Conservation (phyloP, 2,888 invertebrate genomes). For the Chrysina gloriosa region DNA sequence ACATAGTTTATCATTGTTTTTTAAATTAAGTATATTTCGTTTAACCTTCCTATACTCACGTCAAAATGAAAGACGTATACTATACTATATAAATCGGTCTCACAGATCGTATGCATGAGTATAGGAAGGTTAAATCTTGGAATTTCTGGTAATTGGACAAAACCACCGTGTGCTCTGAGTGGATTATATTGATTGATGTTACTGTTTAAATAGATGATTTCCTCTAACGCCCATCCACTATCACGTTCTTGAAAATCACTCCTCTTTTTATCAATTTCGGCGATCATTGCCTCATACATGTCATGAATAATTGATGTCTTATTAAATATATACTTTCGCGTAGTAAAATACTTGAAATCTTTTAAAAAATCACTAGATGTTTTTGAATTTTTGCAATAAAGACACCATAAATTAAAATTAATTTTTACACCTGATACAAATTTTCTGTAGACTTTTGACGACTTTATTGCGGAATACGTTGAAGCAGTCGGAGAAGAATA, state of each 20-base stretch:
- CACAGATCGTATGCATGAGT: too few species aligned
- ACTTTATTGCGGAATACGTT: background rate
- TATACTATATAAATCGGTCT: too few species aligned
- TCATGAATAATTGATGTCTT: conserved; percentile 13
- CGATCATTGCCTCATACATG: conserved; percentile 8
- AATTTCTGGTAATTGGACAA: conserved; percentile 43
- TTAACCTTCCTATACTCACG: too few species aligned
- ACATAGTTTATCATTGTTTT: conserved; percentile 47
- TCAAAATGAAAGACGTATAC: too few species aligned
- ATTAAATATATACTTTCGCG: conserved; percentile 27
- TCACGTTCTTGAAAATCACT: conserved; percentile 47
- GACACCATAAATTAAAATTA: conserved; percentile 23
- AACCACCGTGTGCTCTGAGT: conserved; percentile 44
- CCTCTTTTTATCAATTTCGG: conserved; percentile 33
- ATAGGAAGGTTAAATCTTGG: too few species aligned
- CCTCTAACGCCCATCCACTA: conserved; percentile 43
- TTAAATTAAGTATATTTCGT: conserved; percentile 47
- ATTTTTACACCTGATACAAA: conserved; percentile 14
- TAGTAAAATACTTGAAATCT: conserved; percentile 29
- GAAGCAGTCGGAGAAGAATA: background rate
- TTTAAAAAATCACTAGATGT: background rate
- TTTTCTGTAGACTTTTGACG: background rate
- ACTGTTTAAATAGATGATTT: conserved; percentile 46
- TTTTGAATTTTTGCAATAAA: conserved; percentile 3
- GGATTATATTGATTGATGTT: conserved; percentile 48